Evolutionary conservation across 2,113 vertebrate species (phyloP).

Genomic region (human): DNA sequence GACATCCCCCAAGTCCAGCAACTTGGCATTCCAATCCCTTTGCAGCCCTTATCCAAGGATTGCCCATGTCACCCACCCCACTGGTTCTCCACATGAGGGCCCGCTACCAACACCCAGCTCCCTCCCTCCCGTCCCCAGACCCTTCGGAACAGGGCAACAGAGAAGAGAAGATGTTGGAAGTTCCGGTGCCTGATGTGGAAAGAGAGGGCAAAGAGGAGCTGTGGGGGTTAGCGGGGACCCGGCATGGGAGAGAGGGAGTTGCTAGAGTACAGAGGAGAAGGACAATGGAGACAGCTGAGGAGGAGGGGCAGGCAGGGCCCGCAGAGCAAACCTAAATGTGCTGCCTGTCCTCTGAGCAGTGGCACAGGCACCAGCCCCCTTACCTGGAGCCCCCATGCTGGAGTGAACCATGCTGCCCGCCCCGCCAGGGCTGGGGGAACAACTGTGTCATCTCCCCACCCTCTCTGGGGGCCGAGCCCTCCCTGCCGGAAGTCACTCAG

Average conservation of each 20-base stretch:
- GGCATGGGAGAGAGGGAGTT: not conserved
- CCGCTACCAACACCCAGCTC: not conserved
- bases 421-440: conserved; percentile 74
- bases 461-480: conserved; percentile 70
- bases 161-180: not conserved
- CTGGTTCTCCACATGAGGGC: not conserved
- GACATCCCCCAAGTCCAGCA: not conserved
- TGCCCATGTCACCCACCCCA: not conserved
- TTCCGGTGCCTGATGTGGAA: not conserved
- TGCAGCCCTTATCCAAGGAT: not conserved
- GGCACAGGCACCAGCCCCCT: not conserved
- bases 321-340: not conserved
- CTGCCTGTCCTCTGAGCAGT: not conserved
- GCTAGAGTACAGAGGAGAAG: not conserved
- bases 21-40: not conserved
- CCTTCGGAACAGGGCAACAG: not conserved
- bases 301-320: not conserved
- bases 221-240: not conserved
- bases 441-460: conserved; percentile 79
- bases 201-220: not conserved
- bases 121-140: not conserved
- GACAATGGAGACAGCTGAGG: not conserved
- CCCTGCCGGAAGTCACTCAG: conserved; percentile 75
- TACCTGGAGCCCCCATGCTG: conserved; percentile 82
- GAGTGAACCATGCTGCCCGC: conserved; percentile 73